Base-by-base conservation (phyloP, 2,888 invertebrate genomes). In the Ophion ventricosus region DNA sequence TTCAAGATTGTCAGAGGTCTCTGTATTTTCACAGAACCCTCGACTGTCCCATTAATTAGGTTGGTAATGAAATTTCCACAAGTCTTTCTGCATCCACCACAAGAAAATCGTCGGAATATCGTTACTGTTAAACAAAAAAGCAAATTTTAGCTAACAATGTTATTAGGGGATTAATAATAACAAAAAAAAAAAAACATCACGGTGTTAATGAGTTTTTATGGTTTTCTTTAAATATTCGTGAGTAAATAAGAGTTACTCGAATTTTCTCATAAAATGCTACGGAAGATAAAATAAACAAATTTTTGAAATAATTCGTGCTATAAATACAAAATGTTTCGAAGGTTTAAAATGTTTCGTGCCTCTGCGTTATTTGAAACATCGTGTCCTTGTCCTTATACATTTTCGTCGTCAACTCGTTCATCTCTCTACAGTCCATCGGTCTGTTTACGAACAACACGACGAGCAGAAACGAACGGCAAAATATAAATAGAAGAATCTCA, bases 381-480 rank as follows among this genome's bases (percentile, higher is more conserved):
- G 66, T 35, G 77, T 29, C 78, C 82, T 74, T 49, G 82, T 61
- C 67, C 61, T 78, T 73, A 73, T 20, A 73, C 26, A 64, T 73
- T 78, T 67, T 25, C 59, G 35, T 82, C 40, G 73, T 77, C 59
- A 43, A 56, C 56, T 29, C 54, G 69, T 70, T 70, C n/a, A n/a
- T 69, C 69, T 54, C 56, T 56, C 29, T 43, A n/a, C n/a, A 23
- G 20, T 59, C 40, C 25, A 54, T 20, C 56, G 25, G 11, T 54
- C 69, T 63, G 63, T 76, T 57, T 67, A 49, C 49, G 57, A 70
- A 75, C 63, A 69, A n/a, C 26, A 14, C 23, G 49, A 54, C 29
- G n/a, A 49, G 35, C 67, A 70, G 56, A 57, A 35, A 72, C 57
- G 70, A 72, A 57, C 35, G 35, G 23, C 26, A 35, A n/a, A n/a